These are phyloP conservation scores for Anomalospiza imberbis DNA, from an alignment of 2,797 vertebrate species.

Conservation along the genomic window DNA sequence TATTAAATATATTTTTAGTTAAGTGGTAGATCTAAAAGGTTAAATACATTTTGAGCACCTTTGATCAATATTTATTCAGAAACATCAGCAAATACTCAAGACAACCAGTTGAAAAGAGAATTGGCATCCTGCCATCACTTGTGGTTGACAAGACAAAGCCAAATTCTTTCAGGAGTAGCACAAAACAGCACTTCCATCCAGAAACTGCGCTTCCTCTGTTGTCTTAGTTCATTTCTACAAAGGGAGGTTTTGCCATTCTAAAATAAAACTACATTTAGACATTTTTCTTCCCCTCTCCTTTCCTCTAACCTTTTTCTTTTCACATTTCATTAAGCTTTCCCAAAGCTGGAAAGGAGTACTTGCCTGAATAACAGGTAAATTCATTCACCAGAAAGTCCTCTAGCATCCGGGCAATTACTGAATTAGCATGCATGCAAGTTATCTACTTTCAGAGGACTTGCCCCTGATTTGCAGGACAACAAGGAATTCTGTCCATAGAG, in stretches of 20 bases:
- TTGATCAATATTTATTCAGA: background rate
- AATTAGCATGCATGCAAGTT: fast-evolving
- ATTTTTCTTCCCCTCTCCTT: background rate
- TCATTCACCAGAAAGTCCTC: background rate
- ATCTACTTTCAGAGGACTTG: background rate
- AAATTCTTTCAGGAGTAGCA: background rate
- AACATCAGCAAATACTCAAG: conserved; percentile 1
- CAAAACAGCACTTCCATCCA: background rate
- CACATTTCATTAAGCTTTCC: background rate
- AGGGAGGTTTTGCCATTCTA: background rate
- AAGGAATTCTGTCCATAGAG: background rate
- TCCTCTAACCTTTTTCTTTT: background rate
- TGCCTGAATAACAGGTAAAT: background rate
- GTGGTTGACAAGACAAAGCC: background rate
- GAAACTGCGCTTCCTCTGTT: background rate
- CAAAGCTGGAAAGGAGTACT: background rate
- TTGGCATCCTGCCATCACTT: background rate
- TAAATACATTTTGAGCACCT: background rate
- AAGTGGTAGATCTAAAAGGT: background rate
- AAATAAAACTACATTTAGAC: background rate
- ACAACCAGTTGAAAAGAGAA: conserved; percentile 9
- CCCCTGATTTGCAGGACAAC: background rate
- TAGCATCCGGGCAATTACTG: background rate
- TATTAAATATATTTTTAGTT: background rate
- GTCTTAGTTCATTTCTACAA: background rate